Base-by-base conservation (phyloP, 2,113 vertebrate genomes). In the Brachypodius melanocephalos region DNA sequence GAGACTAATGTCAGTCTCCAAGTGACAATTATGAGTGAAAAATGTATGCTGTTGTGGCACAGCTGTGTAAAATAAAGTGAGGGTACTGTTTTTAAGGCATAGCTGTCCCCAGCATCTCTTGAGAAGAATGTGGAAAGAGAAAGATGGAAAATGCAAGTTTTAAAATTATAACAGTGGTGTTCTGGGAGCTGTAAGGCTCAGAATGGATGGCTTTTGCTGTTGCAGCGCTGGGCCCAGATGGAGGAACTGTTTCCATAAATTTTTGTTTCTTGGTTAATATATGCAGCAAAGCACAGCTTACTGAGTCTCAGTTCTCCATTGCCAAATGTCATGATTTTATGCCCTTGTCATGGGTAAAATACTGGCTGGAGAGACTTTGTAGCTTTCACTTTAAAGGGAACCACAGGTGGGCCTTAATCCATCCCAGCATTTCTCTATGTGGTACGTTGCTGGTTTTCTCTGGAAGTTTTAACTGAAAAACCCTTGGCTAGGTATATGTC, bases 191-290 rank as follows among this genome's bases (percentile, higher is more conserved):
- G 97, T 98, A 85, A 98, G 96, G 97, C 97, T 98, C 93, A 97
- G 98, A 96, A 96, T 95, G 91, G 98, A 98, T 88, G 98, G 97
- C 88, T 63, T 98, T 98, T 95, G 97, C 98, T 85, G 95, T 98
- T 93, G 96, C 98, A 97, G 93, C 96, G 92, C 96, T 96, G 74
- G 88, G 88, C 94, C 90, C 96, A 93, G 88, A 97, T 97, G 98
- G 96, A 97, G 97, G 96, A 94, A 97, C 98, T 81, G 93, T 96
- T 93, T 84, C 97, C 97, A 96, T 76, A 97, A 98, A 97, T 79
- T 65, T 68, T 63, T 78, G 43, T 92, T 74, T 28, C 32, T 80
- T 25, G 28, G 43, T 90, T 92, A 94, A 32, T 79, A 92, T 90
- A 75, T 57, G 40, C 90, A 82, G 42, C 72, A 94, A 94, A 95